phyloP scores from a whole-genome alignment of 1,140 invertebrate species.

The Papilio polyxenes region DNA sequence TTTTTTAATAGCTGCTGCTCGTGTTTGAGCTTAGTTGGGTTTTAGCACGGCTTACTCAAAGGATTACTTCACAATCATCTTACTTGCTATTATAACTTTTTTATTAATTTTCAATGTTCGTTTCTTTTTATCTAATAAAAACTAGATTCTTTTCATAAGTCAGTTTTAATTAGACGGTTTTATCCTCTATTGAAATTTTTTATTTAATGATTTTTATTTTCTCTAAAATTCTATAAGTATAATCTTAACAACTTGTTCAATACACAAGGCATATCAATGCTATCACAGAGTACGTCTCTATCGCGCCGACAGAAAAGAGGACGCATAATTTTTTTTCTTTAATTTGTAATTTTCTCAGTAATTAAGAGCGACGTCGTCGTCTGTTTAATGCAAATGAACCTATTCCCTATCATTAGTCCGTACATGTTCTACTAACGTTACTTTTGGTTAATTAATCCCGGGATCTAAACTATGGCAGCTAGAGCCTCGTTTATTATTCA shows the following conservation, averaged over 20 bases:
- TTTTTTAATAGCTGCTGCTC: slow-evolving; percentile 35
- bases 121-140: not conserved
- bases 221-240: not conserved
- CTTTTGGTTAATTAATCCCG: slow-evolving; percentile 77
- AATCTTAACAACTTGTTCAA: slow-evolving; percentile 23
- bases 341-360: slow-evolving; percentile 63
- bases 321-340: slow-evolving; percentile 44
- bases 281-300: not conserved
- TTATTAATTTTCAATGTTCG: not conserved
- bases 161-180: too few species aligned
- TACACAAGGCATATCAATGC: slow-evolving; percentile 18
- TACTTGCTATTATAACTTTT: not conserved
- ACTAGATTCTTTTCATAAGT: too few species aligned
- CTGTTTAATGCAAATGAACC: slow-evolving; percentile 78
- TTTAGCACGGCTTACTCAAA: not conserved
- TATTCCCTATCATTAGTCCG: slow-evolving; percentile 76
- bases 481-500: slow-evolving; percentile 45
- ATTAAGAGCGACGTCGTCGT: slow-evolving; percentile 64
- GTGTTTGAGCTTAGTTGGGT: slow-evolving; percentile 1
- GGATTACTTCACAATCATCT: not conserved
- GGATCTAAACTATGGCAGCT: slow-evolving; percentile 50
- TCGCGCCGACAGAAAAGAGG: slow-evolving; percentile 2
- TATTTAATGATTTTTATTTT: not conserved
- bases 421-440: slow-evolving; percentile 72
- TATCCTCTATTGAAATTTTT: not conserved